phyloP scores from a whole-genome alignment of 1,140 invertebrate genomes.

The Forficula auricularia region DNA sequence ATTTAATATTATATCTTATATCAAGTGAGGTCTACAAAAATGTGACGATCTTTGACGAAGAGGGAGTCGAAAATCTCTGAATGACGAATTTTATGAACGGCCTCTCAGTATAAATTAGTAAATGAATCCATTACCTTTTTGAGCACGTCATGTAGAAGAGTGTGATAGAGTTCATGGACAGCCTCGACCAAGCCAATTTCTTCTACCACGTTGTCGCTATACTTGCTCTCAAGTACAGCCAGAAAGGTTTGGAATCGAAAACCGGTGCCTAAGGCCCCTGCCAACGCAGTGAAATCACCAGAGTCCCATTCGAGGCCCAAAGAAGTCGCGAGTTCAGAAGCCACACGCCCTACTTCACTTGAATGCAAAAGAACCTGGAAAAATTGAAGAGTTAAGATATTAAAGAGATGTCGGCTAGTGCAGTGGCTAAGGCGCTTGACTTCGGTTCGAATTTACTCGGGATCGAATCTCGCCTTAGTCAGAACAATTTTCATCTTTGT shows the following conservation, averaged over 20 bases:
- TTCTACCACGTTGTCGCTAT: conserved; percentile 35
- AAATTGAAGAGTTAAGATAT: not conserved
- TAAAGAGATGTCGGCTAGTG: not conserved
- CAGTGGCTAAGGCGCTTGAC: too few species aligned
- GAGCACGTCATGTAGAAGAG: conserved; percentile 62
- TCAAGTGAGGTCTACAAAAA: too few species aligned
- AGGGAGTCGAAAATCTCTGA: too few species aligned
- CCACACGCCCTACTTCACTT: conserved; percentile 42
- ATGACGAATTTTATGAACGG: too few species aligned
- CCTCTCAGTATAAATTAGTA: too few species aligned
- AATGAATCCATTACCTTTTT: conserved; percentile 66
- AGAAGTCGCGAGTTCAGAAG: conserved; percentile 42
- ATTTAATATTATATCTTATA: too few species aligned
- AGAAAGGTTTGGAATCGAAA: conserved; percentile 47
- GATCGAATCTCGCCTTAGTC: too few species aligned
- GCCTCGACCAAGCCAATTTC: conserved; percentile 45
- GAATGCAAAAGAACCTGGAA: conserved; percentile 43
- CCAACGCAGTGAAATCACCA: conserved; percentile 42
- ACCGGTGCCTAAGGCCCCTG: conserved; percentile 35
- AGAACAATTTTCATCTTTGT: too few species aligned
- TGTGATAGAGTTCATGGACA: conserved; percentile 54
- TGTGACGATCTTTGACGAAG: too few species aligned
- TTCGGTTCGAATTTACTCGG: too few species aligned
- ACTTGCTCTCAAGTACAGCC: conserved; percentile 52
- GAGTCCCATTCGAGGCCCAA: conserved; percentile 47